Base-by-base conservation (phyloP, 2,888 invertebrate species). In the Orthosia cruda region DNA sequence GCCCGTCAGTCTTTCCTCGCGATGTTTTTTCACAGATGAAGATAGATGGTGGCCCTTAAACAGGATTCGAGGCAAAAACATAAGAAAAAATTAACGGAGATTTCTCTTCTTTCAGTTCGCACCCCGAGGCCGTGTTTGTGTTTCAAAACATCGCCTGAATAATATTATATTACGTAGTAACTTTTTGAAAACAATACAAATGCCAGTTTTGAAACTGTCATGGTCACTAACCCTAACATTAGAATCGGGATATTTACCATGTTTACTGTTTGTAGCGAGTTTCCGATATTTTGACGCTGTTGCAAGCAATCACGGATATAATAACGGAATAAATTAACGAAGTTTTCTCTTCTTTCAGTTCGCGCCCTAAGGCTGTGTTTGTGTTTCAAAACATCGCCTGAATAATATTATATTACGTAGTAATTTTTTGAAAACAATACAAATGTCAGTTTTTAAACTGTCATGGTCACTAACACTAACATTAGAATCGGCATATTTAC, bases 21-120 rank as follows among this genome's bases (percentile, higher is more conserved):
- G 84, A 83, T 83, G 80, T 87, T 85, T 85, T 89, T 89, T 83
- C 84, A 74, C 85, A 90, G 90, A 93, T 92, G 93, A 93, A 93
- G 93, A 93, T 89, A 84, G 89, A 93, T 92, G 91, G 82, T 78
- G 75, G 74, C 77, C 83, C 84, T 88, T 87, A 75, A 86, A 75
- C 77, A 83, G 81, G 77, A 78, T 80, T 71, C 80, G 67, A 79
- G 81, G 85, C 87, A 88, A 88, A 89, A 90, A 90, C 80, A 86
- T 85, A 76, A 72, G 87, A 85, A 87, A 88, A 89, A 88, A 89
- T 88, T 86, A 87, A 80, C 83, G 70, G 70, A 88, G 83, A 87
- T 88, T 85, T 85, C 73, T 85, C 70, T 84, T 77, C 67, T 62
- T 67, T 73, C 49, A 61, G 64, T 65, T 81, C 40, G 65, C 49